Evolutionary conservation across 1,140 invertebrate genomes (phyloP).

Genomic region (Papilio dardanus): DNA sequence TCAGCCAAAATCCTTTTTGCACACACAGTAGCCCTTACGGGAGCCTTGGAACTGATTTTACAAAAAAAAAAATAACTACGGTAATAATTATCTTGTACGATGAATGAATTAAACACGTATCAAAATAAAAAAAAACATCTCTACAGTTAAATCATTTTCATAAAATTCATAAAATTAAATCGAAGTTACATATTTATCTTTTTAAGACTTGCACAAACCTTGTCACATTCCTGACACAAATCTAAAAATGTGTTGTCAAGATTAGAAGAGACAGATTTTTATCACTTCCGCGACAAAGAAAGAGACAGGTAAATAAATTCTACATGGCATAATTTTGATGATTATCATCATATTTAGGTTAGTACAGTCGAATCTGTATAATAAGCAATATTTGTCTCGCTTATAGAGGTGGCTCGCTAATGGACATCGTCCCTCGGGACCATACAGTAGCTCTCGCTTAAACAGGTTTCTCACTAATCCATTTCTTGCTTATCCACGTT

Average conservation of each 20-base stretch:
- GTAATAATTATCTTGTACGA: not conserved
- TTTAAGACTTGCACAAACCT: constrained; percentile 7
- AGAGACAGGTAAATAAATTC: not conserved
- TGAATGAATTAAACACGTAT: not conserved
- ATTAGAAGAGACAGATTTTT: constrained; percentile 17
- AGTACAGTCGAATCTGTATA: no score
- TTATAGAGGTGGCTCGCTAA: no score
- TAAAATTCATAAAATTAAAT: constrained; percentile 20
- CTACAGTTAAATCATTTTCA: no score
- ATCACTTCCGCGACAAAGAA: constrained; percentile 8
- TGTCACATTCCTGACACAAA: constrained; percentile 6
- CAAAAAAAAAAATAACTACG: no score
- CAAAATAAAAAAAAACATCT: not conserved
- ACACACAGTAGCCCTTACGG: no score
- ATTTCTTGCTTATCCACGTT: no score
- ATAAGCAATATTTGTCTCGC: no score
- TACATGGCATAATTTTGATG: not conserved
- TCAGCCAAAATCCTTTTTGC: no score
- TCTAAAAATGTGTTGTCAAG: constrained; percentile 9
- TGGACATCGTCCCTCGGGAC: no score
- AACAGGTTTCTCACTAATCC: no score
- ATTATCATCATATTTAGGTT: not conserved
- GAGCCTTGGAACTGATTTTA: no score
- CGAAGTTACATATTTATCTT: constrained; percentile 9
- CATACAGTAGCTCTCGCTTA: no score